phyloP scores from a whole-genome alignment of 2,888 invertebrate genomes.

The Heteropelma amictum region DNA sequence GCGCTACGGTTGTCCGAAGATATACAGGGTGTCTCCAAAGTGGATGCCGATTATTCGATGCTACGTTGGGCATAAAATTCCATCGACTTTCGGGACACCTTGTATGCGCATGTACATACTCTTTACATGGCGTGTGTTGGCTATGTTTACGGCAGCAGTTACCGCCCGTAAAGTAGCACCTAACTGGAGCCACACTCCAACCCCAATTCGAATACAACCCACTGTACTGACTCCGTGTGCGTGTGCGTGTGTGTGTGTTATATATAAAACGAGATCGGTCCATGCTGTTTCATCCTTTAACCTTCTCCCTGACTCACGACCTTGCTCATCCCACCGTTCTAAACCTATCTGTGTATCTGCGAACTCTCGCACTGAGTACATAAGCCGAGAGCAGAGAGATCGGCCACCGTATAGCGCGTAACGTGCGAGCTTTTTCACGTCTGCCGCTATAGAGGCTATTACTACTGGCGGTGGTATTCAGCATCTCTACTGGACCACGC shows the following conservation, averaged over 20 bases:
- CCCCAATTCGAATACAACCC: conserved; percentile 34
- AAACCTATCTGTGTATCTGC: conserved; percentile 10
- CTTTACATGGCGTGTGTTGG: conserved; percentile 60
- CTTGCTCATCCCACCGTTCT: neutral
- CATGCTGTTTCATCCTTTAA: conserved; percentile 25
- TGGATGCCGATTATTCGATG: too few species aligned
- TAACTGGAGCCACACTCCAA: conserved; percentile 66
- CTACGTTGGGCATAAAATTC: too few species aligned
- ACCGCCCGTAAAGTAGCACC: conserved; percentile 71
- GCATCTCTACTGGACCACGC: too few species aligned
- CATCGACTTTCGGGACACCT: too few species aligned
- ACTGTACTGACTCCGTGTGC: conserved; percentile 2
- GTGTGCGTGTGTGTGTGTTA: too few species aligned
- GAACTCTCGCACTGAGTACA: conserved; percentile 10
- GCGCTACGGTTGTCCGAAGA: conserved; percentile 23
- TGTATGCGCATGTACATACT: too few species aligned
- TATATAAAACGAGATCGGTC: conserved; percentile 31
- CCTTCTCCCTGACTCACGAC: neutral
- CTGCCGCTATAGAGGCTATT: conserved; percentile 11
- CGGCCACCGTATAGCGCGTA: neutral
- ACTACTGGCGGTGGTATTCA: too few species aligned
- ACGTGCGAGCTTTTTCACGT: conserved; percentile 8
- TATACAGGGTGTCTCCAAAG: too few species aligned
- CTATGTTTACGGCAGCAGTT: conserved; percentile 68
- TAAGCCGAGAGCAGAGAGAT: conserved; percentile 13